A percentile compares a stretch with the other conserved stretches of the same genome.
Evolutionary conservation across 2,888 invertebrate species (phyloP).

Genomic region (Resseliella maxima): DNA sequence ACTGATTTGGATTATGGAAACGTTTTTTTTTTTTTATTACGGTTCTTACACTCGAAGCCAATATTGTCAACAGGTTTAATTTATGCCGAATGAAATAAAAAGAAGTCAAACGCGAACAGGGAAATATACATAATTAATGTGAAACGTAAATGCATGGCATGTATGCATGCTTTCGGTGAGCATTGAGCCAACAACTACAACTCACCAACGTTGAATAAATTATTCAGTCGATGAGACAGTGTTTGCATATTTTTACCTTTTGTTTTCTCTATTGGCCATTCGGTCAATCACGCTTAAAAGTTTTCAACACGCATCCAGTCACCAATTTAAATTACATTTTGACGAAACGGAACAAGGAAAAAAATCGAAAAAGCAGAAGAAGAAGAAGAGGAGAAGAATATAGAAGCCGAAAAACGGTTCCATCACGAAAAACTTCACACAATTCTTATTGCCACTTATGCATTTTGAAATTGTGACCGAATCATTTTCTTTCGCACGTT

Average conservation of each 20-base stretch:
- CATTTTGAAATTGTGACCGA: background rate
- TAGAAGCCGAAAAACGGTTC: slow-evolving; percentile 15
- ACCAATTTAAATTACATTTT: background rate
- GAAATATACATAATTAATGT: slow-evolving; percentile 41
- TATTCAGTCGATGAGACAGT: background rate
- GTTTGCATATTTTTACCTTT: slow-evolving; percentile 53
- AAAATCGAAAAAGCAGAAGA: background rate
- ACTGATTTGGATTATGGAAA: slow-evolving; percentile 4
- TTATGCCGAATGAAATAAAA: slow-evolving; percentile 4
- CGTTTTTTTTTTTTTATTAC: background rate
- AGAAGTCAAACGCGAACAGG: slow-evolving; percentile 30
- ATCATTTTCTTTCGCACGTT: slow-evolving; percentile 54
- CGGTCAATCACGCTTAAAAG: slow-evolving; percentile 35
- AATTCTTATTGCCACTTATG: background rate
- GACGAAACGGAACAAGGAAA: background rate
- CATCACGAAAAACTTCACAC: background rate
- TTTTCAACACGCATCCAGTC: slow-evolving; percentile 36
- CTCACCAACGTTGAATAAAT: background rate
- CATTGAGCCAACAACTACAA: background rate
- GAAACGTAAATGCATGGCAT: slow-evolving; percentile 45
- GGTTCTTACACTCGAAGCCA: background rate
- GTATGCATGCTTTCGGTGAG: background rate
- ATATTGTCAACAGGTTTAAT: slow-evolving; percentile 43
- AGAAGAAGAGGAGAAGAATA: background rate
- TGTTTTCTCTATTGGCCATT: slow-evolving; percentile 32